Base-by-base conservation (phyloP, 1,140 invertebrate species). In the Drosophila nannoptera region DNA sequence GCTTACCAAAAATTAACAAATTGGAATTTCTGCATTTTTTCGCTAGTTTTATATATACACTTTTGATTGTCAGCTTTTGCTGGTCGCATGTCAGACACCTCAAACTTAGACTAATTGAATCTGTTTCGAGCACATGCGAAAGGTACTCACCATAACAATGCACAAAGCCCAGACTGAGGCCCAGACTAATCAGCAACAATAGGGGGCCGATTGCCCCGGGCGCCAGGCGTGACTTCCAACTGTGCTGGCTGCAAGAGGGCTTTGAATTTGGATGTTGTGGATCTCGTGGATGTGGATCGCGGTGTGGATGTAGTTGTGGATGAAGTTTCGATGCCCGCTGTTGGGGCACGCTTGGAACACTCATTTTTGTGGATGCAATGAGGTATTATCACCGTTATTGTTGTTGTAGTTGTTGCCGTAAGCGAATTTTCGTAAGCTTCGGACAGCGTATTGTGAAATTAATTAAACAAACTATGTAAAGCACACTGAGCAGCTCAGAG, bases 141-240 rank as follows among this genome's bases (percentile, higher is more conserved):
- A 38, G 29, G 75, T 84, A 83, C 80, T 84, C 73, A 84, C 80
- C 80, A 64, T 86, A 84, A 86, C 80, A 86, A 86, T 86, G 69
- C 62, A 84, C 81, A 45, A 67, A 69, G 48, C 69, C 69, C 58
- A 80, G 63, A 63, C 75, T 75, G 69, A 84, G 60, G 55, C 59
- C 62, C 73, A 84, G 60, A 71, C 81, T 71, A 76, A 84, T 84
- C 76, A 84, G 59, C 42, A 84, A 73, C 66, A 84, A 69, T 70
- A 70, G 69, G 50, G 69, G 50, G 54, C 31, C 68, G 14, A 53
- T 48, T 45, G 68, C 73, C 53, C 46, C 38, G 43, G 73, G 73
- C 42, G 60, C 55, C 33, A 35, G 46, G 50, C 40, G 38, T 14
- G 49, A 38, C 63, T 58, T 70, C 61, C 68, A 71, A 52, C 62